phyloP scores from a whole-genome alignment of 2,888 invertebrate genomes.

The Blera fallax region DNA sequence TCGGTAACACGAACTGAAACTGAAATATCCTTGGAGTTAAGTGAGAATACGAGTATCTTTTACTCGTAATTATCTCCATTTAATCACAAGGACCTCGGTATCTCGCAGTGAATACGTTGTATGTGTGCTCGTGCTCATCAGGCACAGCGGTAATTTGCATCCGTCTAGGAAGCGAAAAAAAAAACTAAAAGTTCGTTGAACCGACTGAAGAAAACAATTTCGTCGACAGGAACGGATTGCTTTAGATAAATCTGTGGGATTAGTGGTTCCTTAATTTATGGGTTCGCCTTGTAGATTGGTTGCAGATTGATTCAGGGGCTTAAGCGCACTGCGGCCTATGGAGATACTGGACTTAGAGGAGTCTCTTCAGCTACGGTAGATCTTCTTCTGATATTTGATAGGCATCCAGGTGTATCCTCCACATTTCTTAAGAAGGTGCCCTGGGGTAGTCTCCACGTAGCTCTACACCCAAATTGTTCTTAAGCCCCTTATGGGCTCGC shows the following conservation, averaged over 20 bases:
- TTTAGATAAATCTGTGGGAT: not conserved
- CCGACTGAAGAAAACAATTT: not conserved
- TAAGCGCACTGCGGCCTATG: too few species aligned
- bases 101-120: not conserved
- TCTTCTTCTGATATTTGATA: too few species aligned
- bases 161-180: not conserved
- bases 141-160: not conserved
- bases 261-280: not conserved
- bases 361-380: too few species aligned
- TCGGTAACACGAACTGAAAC: not conserved
- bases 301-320: too few species aligned
- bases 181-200: not conserved
- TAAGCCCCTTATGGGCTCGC: too few species aligned
- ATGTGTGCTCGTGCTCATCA: not conserved
- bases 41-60: not conserved
- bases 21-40: not conserved
- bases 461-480: too few species aligned
- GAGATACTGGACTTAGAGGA: too few species aligned
- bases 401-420: too few species aligned
- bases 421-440: too few species aligned
- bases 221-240: not conserved
- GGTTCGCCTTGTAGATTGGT: too few species aligned
- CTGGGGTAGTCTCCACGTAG: too few species aligned
- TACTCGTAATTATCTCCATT: not conserved
- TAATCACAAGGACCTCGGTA: not conserved